Evolutionary conservation across 1,140 invertebrate species (phyloP).

Genomic region (Goniozus legneri): DNA sequence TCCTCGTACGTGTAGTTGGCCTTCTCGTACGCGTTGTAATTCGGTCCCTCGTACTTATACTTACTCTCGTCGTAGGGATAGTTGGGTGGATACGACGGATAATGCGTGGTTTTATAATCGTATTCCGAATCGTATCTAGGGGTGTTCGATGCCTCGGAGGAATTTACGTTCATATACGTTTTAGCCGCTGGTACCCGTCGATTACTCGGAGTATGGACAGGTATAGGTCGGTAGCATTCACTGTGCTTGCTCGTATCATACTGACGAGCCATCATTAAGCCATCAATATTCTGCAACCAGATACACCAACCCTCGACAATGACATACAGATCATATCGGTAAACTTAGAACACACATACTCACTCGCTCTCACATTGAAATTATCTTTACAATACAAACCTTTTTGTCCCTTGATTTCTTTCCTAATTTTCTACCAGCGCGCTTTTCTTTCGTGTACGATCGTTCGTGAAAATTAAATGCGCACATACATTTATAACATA

Average conservation of each 20-base stretch:
- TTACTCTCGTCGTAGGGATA: constrained; percentile 50
- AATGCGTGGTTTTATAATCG: constrained; percentile 52
- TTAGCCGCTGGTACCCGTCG: constrained; percentile 45
- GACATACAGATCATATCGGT: constrained; percentile 38
- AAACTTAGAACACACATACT: constrained; percentile 22
- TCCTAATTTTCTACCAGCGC: no score
- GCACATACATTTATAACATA: no score
- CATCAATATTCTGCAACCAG: constrained; percentile 57
- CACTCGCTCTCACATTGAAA: constrained; percentile 16
- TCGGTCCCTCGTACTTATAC: constrained; percentile 42
- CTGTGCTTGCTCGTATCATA: constrained; percentile 50
- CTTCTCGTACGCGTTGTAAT: constrained; percentile 35
- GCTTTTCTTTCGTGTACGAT: no score
- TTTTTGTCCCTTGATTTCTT: no score
- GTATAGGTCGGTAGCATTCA: constrained; percentile 52
- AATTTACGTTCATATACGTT: constrained; percentile 43
- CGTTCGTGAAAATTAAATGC: no score
- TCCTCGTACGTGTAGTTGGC: constrained; percentile 27
- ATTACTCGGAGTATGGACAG: constrained; percentile 47
- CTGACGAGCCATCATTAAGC: constrained; percentile 55
- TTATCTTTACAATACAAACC: no score
- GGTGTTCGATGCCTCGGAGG: constrained; percentile 25
- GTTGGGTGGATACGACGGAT: constrained; percentile 51
- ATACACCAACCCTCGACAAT: constrained; percentile 54
- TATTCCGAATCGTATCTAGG: constrained; percentile 41